phyloP scores from a whole-genome alignment of 1,140 invertebrate genomes.

The Drosophila grimshawi region DNA sequence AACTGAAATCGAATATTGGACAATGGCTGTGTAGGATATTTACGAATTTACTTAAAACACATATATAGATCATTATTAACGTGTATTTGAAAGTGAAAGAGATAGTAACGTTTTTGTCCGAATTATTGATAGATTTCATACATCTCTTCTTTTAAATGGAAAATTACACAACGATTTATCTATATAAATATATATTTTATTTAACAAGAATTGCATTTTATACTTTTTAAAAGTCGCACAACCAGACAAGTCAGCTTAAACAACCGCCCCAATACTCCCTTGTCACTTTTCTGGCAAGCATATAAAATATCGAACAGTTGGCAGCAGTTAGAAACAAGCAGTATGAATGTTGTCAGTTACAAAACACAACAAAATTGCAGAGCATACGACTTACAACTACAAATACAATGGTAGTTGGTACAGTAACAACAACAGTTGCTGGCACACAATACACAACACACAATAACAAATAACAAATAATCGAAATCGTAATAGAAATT shows the following conservation, averaged over 20 bases:
- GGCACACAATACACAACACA: conserved; percentile 43
- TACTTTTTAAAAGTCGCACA: too few relatives aligned
- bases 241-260: not conserved
- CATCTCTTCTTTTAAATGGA: too few relatives aligned
- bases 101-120: too few relatives aligned
- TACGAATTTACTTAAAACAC: too few relatives aligned
- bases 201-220: too few relatives aligned
- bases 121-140: too few relatives aligned
- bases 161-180: too few relatives aligned
- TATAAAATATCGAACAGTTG: conserved; percentile 46
- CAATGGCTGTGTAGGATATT: not conserved
- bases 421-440: conserved; percentile 13
- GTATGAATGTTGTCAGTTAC: conserved; percentile 26
- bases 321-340: conserved; percentile 17
- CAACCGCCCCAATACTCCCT: not conserved
- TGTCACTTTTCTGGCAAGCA: conserved; percentile 23
- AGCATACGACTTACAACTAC: conserved; percentile 13
- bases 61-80: too few relatives aligned
- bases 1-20: not conserved
- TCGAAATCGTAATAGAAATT: conserved; percentile 65
- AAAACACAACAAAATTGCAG: conserved; percentile 5
- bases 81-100: too few relatives aligned
- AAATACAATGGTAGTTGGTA: not conserved
- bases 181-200: too few relatives aligned
- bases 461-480: conserved; percentile 65